Evolutionary conservation across 2,888 invertebrate species (phyloP).

Genomic region (Drosophila paracracens): DNA sequence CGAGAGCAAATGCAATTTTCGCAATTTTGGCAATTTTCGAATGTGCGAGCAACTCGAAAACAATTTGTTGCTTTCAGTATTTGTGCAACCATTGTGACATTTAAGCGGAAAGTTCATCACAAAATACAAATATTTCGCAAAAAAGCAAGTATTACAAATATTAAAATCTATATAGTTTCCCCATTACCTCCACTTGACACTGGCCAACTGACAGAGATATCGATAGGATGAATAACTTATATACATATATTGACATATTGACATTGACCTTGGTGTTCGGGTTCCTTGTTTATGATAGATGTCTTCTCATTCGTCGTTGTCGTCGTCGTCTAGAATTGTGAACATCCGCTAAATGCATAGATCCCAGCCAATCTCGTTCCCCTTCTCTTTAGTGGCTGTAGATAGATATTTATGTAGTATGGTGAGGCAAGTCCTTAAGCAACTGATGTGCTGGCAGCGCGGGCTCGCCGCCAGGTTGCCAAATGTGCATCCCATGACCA

Average conservation of each 20-base stretch:
- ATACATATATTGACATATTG: slow-evolving; percentile 11
- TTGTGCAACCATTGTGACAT: slow-evolving; percentile 51
- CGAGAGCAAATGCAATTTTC: slow-evolving; percentile 24
- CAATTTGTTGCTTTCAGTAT: slow-evolving; percentile 40
- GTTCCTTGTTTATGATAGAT: background rate
- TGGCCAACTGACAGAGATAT: slow-evolving; percentile 14
- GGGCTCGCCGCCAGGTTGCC: slow-evolving; percentile 31
- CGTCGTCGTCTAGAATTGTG: slow-evolving; percentile 1
- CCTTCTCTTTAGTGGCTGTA: slow-evolving; percentile 15
- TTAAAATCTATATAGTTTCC: background rate
- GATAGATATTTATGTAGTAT: slow-evolving; percentile 29
- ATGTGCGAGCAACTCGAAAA: slow-evolving; percentile 28
- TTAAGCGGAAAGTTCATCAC: slow-evolving; percentile 26
- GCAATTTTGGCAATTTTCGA: slow-evolving; percentile 29
- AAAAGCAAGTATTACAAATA: slow-evolving; percentile 31
- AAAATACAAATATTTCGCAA: background rate
- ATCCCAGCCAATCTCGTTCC: background rate
- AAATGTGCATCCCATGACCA: slow-evolving; percentile 83
- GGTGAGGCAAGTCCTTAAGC: slow-evolving; percentile 32
- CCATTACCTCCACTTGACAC: background rate
- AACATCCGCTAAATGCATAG: background rate
- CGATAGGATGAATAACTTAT: background rate
- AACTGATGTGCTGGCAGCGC: slow-evolving; percentile 50
- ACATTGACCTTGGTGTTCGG: slow-evolving; percentile 32
- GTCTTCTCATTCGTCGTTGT: background rate